phyloP scores from a whole-genome alignment of 2,888 invertebrate species.

The Automeris io region DNA sequence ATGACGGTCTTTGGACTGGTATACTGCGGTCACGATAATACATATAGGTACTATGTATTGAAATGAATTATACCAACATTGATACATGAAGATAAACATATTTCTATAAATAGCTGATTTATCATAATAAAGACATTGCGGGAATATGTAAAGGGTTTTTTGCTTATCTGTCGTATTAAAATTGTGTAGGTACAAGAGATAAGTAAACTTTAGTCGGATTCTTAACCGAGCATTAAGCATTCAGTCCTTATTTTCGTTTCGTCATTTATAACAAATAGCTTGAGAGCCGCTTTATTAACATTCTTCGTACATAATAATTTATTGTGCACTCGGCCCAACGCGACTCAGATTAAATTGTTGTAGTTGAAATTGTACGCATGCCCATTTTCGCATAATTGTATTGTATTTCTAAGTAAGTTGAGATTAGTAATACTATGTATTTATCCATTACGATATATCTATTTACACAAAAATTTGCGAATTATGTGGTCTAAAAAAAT shows the following conservation, averaged over 20 bases:
- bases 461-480: no score
- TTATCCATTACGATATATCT: no score
- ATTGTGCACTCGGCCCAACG: constrained; percentile 40
- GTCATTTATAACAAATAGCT: constrained; percentile 67
- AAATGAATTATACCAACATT: no score
- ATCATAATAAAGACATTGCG: neutral
- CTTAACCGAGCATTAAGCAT: constrained; percentile 50
- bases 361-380: constrained; percentile 9
- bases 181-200: constrained; percentile 10
- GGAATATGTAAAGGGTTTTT: neutral
- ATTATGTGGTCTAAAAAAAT: no score
- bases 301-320: constrained; percentile 62
- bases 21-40: no score
- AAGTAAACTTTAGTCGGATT: constrained; percentile 27
- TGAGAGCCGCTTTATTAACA: constrained; percentile 60
- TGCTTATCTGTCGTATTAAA: neutral
- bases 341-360: constrained; percentile 54
- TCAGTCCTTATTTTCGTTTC: constrained; percentile 63
- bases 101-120: neutral
- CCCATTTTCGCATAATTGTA: constrained; percentile 7
- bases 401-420: constrained; percentile 1
- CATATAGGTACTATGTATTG: no score
- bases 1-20: no score
- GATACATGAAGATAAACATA: no score
- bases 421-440: no score